Base-by-base conservation (phyloP, 2,113 vertebrate species). In the Saimiri boliviensis region DNA sequence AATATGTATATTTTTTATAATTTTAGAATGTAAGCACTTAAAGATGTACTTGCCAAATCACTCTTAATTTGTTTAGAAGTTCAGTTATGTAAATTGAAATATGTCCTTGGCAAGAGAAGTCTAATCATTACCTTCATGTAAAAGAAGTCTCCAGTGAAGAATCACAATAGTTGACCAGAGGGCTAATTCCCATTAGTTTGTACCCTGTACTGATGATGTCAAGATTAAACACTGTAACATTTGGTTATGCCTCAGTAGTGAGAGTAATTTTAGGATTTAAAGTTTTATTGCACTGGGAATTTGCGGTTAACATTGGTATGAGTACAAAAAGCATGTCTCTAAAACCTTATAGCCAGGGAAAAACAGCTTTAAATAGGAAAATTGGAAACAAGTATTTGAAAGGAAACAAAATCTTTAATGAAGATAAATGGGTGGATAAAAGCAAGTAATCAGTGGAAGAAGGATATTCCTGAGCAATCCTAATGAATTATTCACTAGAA, bases 321-420 rank as follows among this genome's bases (percentile, higher is more conserved):
- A 30, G 32, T 25, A 79, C 13, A 80, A 63, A 93, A 37, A 89
- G 37, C 76, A 25, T 54, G 32, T 76, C 66, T 81, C 84, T 85
- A 79, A 96, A 97, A 94, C 71, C 94, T 91, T 86, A 95, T 93
- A 97, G 76, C 71, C 42, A n/a, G 40, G 45, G 20, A 6, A 9
- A 49, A 95, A 73, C 40, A 94, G 45, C 32, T 87, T 85, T 87
- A 95, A 95, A 68, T 92, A 70, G 77, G 35, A 96, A 96, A 94
- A 94, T 56, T 91, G 70, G 80, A 97, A 81, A 97, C 82, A 85
- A 93, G 68, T 77, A 93, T 84, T 87, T 92, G 94, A 93, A 86
- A 92, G 47, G 87, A 96, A 97, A 93, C 76, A 91, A 97, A 95
- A 93, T 95, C 93, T 74, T 96, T 97, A 98, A 98, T 95, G 95